A percentile compares a stretch with the other conserved stretches of the same genome.
Conservation (phyloP, 2,797 vertebrate genomes). For the Sparus aurata region DNA sequence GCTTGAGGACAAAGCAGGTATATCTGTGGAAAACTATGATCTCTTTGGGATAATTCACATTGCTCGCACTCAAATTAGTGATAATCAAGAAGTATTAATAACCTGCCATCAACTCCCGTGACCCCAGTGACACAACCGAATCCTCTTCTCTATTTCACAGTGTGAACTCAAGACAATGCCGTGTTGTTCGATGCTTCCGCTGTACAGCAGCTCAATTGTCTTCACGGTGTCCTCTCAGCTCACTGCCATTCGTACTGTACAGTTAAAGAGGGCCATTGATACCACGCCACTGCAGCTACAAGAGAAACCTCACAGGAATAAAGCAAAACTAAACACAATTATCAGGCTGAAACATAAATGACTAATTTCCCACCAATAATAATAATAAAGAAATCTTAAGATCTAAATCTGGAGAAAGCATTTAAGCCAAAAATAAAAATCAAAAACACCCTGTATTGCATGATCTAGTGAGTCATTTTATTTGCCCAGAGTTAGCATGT, state of each 20-base stretch:
- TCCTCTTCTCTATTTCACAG: constrained; percentile 47
- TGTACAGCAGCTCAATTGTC: constrained; percentile 63
- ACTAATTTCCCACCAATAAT: no score
- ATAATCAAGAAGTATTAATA: constrained; percentile 5
- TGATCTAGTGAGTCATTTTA: constrained; percentile 12
- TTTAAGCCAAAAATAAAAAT: background rate
- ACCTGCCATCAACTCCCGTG: constrained; percentile 2
- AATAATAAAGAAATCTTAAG: background rate
- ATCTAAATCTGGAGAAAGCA: background rate
- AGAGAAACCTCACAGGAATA: constrained; percentile 11
- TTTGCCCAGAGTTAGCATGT: constrained; percentile 25
- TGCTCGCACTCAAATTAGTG: background rate
- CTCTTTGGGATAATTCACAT: background rate
- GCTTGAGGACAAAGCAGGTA: constrained; percentile 7
- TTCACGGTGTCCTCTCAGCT: constrained; percentile 54
- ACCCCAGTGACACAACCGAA: constrained; percentile 31
- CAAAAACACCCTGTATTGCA: background rate
- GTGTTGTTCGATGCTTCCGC: constrained; percentile 62
- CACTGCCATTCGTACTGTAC: constrained; percentile 54
- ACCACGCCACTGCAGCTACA: constrained; percentile 4
- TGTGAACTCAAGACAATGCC: constrained; percentile 58
- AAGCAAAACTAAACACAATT: constrained; percentile 12
- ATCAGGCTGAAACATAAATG: background rate
- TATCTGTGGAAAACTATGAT: background rate
- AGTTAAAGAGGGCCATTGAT: constrained; percentile 48